Evolutionary conservation across 2,113 vertebrate genomes (phyloP).

Genomic region (Ivindomyrus marchei): DNA sequence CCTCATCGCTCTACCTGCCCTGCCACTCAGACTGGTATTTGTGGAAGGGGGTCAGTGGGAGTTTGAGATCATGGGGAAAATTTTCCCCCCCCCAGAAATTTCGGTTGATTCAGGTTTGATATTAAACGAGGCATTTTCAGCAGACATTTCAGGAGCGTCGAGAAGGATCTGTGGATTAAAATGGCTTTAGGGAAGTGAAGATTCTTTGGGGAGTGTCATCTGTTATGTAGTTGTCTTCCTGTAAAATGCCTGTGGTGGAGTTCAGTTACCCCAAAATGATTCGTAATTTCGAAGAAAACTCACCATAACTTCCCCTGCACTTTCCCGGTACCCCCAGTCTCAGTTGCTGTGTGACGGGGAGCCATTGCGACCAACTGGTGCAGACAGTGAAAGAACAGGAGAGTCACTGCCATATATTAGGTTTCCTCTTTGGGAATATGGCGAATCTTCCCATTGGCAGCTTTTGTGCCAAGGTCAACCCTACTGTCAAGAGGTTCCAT

Average conservation of each 20-base stretch:
- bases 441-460: neutral
- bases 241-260: neutral
- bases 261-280: neutral
- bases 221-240: neutral
- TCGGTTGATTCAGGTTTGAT: neutral
- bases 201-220: neutral
- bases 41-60: neutral
- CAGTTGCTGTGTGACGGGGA: neutral
- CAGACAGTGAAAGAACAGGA: slow-evolving; percentile 7
- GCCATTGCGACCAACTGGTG: neutral
- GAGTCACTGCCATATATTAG: neutral
- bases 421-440: neutral
- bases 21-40: neutral
- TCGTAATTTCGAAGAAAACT: neutral
- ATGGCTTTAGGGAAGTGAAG: neutral
- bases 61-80: neutral
- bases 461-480: neutral
- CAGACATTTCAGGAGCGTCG: neutral
- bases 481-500: neutral
- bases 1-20: neutral
- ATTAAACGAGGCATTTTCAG: neutral
- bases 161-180: neutral
- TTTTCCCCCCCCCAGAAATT: neutral
- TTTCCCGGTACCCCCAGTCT: neutral
- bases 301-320: neutral